phyloP scores from a whole-genome alignment of 1,140 invertebrate species.

The Plectrocnemia conspersa region DNA sequence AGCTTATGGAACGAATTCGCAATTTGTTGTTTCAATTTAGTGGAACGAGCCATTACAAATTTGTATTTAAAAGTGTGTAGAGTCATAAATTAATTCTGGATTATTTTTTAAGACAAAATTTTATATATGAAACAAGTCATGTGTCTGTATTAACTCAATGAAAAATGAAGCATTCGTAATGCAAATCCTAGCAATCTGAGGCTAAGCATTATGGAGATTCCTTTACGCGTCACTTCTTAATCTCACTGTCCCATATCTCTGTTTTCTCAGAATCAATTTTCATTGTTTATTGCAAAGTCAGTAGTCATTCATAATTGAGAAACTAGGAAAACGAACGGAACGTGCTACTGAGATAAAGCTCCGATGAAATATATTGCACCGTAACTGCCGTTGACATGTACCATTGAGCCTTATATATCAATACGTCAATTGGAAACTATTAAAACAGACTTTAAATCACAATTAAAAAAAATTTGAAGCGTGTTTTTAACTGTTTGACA shows the following conservation, averaged over 20 bases:
- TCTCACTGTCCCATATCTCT: conserved; percentile 1
- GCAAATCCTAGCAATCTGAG: no score
- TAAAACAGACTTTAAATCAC: conserved; percentile 6
- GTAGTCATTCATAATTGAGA: conserved; percentile 26
- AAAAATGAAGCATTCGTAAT: no score
- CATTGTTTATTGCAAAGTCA: conserved; percentile 1
- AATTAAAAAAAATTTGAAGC: conserved; percentile 2
- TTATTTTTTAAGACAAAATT: no score
- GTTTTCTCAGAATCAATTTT: conserved; percentile 15
- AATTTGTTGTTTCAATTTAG: no score
- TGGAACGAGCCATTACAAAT: no score
- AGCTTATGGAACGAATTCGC: no score
- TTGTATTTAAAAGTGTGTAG: no score
- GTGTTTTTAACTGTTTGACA: no score
- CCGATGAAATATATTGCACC: conserved; percentile 14
- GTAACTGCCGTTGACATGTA: conserved; percentile 22
- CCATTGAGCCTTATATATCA: conserved; percentile 29
- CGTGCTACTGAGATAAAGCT: not conserved
- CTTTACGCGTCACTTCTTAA: not conserved
- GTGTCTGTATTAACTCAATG: no score
- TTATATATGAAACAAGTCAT: no score
- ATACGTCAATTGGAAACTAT: conserved; percentile 29
- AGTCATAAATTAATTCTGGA: no score
- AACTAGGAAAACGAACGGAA: not conserved
- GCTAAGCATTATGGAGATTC: no score